Percentiles rank a stretch among this genome's conserved stretches.
phyloP scores from a whole-genome alignment of 2,113 vertebrate genomes.

The Fulica atra region DNA sequence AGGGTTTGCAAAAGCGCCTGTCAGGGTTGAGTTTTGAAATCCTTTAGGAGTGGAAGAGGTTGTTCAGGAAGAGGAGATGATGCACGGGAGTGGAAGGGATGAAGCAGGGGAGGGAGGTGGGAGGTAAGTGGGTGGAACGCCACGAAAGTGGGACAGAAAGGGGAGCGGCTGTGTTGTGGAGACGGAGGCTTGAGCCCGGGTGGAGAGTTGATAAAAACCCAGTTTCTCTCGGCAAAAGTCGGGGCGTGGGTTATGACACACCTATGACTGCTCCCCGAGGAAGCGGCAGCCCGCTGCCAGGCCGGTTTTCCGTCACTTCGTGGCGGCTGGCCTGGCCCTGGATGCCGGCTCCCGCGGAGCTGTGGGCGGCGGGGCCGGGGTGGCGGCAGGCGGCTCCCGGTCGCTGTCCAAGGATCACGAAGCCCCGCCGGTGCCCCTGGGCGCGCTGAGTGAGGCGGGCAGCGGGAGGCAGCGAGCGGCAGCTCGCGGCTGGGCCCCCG shows the following conservation, averaged over 20 bases:
- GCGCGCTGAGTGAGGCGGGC: neutral
- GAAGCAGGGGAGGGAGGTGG: neutral
- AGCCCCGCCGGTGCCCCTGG: neutral
- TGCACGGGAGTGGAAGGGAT: neutral
- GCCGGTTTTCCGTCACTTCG: neutral
- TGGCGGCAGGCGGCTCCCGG: neutral
- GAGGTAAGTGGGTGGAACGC: neutral
- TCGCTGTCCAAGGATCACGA: neutral
- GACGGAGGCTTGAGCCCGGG: neutral
- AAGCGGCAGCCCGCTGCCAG: neutral
- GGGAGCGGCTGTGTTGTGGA: rapidly evolving
- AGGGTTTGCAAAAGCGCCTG: neutral
- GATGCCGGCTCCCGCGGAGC: neutral
- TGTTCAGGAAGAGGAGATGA: neutral
- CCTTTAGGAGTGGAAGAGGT: neutral
- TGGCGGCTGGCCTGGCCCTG: neutral
- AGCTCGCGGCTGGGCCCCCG: neutral
- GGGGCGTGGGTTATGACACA: neutral
- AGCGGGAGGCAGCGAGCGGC: neutral
- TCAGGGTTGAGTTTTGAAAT: neutral
- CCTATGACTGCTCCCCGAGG: neutral
- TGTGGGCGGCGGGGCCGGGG: neutral
- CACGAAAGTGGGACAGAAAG: neutral
- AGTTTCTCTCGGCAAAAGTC: neutral
- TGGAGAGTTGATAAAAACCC: neutral